phyloP scores from a whole-genome alignment of 2,797 vertebrate genomes.

The Cynopterus sphinx region DNA sequence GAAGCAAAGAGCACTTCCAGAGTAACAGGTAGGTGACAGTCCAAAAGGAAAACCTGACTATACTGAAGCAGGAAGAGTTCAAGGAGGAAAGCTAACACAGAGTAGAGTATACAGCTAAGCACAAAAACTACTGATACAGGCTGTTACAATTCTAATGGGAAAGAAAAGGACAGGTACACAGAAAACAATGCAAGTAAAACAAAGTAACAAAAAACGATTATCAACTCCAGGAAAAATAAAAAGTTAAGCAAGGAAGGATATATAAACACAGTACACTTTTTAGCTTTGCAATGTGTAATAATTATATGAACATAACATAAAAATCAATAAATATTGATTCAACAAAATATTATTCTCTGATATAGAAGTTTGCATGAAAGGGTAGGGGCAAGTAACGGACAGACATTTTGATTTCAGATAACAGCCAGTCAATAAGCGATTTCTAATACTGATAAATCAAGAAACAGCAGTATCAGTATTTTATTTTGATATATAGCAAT shows the following conservation, averaged over 20 bases:
- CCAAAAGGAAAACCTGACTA: background rate
- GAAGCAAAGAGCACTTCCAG: background rate
- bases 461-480: background rate
- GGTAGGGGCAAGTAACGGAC: background rate
- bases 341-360: background rate
- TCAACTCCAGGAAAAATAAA: background rate
- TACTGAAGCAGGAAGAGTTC: background rate
- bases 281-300: background rate
- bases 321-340: background rate
- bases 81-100: background rate
- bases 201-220: background rate
- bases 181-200: background rate
- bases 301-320: background rate
- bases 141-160: background rate
- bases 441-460: conserved; percentile 3
- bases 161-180: background rate
- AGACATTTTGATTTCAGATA: conserved; percentile 10
- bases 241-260: background rate
- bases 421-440: background rate
- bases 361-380: background rate
- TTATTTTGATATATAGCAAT: background rate
- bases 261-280: background rate
- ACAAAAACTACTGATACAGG: background rate
- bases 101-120: background rate
- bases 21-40: background rate